A percentile compares a stretch with the other conserved stretches of the same genome.
phyloP scores from a whole-genome alignment of 2,113 vertebrate species.

The Phaethon lepturus region DNA sequence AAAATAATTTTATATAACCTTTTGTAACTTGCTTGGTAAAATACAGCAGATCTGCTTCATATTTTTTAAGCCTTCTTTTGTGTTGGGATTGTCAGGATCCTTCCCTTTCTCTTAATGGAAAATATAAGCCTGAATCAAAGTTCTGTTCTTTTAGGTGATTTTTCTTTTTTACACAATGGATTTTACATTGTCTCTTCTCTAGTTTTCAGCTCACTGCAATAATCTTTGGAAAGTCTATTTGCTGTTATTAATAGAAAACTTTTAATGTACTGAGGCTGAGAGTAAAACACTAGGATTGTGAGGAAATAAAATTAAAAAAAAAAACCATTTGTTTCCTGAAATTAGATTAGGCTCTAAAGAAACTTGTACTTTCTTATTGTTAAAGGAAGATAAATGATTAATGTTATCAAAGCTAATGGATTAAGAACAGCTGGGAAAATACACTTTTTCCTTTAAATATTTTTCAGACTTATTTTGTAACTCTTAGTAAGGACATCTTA shows the following conservation, averaged over 20 bases:
- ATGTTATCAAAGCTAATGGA: neutral
- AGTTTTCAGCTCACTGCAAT: neutral
- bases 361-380: neutral
- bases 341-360: neutral
- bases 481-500: neutral
- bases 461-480: slow-evolving; percentile 17
- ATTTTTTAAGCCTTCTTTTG: neutral
- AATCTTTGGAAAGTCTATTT: neutral
- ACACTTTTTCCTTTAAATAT: neutral
- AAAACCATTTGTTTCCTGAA: neutral
- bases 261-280: neutral
- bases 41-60: neutral
- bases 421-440: neutral
- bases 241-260: neutral
- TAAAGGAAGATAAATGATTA: neutral
- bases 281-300: neutral
- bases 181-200: neutral
- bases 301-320: neutral
- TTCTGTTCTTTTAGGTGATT: neutral
- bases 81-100: neutral
- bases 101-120: neutral
- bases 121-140: neutral
- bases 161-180: neutral
- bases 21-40: neutral
- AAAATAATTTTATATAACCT: neutral